Conservation (phyloP, 2,797 vertebrate genomes). For the Rhynchonycteris naso region DNA sequence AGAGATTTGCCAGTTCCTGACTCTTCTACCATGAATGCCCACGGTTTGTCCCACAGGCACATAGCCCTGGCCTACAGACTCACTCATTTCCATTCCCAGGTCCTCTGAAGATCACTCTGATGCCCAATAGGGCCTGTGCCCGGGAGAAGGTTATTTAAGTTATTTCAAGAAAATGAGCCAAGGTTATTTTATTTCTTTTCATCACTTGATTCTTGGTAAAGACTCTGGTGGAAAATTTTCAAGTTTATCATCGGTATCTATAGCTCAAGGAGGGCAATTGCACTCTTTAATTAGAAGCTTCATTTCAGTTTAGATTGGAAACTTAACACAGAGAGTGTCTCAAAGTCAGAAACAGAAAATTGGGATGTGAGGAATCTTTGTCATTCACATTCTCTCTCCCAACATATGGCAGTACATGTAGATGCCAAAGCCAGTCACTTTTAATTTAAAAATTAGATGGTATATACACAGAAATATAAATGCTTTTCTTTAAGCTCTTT, state of each 20-base stretch:
- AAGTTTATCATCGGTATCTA: background rate
- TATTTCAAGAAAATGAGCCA: conserved; percentile 54
- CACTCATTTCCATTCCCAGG: background rate
- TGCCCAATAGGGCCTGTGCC: background rate
- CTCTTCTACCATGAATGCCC: background rate
- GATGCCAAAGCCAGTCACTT: conserved; percentile 58
- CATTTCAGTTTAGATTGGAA: background rate
- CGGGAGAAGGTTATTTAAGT: conserved; percentile 25
- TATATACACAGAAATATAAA: conserved; percentile 21
- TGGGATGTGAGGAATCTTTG: conserved; percentile 54
- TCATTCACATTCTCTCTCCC: conserved; percentile 58
- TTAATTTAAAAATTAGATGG: conserved; percentile 71
- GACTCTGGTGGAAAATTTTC: conserved; percentile 46
- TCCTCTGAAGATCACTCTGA: background rate
- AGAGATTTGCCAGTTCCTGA: background rate
- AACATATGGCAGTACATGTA: conserved; percentile 60
- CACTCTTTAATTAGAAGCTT: conserved; percentile 54
- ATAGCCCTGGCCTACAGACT: background rate
- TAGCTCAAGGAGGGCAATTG: conserved; percentile 18
- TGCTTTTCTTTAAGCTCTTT: conserved; percentile 55
- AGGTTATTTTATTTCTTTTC: conserved; percentile 64
- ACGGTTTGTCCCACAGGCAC: background rate
- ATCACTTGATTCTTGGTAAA: conserved; percentile 41
- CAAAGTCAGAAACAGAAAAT: conserved; percentile 61
- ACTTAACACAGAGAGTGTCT: conserved; percentile 33